phyloP scores from a whole-genome alignment of 2,888 invertebrate genomes.

The Trichogramma dendrolimi region DNA sequence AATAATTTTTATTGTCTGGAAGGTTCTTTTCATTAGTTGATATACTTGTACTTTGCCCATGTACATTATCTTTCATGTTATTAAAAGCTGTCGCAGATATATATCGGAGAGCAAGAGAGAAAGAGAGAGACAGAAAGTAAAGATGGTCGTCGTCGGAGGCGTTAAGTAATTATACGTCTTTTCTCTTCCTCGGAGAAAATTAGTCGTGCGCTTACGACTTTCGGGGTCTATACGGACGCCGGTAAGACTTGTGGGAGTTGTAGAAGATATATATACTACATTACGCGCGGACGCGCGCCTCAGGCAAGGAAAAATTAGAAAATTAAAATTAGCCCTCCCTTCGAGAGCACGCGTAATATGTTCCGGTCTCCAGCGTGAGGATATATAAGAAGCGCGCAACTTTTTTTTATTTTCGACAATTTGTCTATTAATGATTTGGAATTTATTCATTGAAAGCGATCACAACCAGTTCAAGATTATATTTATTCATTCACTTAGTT shows the following conservation, averaged over 20 bases:
- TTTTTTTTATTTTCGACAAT: no score
- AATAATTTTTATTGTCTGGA: no score
- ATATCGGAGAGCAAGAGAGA: conserved; percentile 32
- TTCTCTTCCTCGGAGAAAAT: conserved; percentile 51
- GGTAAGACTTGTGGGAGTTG: conserved; percentile 20
- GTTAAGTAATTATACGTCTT: conserved; percentile 53
- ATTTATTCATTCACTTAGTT: no score
- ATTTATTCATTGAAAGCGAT: no score
- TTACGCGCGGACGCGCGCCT: conserved; percentile 19
- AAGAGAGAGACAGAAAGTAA: conserved; percentile 4
- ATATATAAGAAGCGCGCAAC: no score
- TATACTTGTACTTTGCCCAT: no score
- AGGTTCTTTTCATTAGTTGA: no score
- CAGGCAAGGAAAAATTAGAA: conserved; percentile 49
- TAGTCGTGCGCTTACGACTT: conserved; percentile 36
- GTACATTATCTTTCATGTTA: conserved; percentile 43
- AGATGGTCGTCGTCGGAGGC: conserved; percentile 41
- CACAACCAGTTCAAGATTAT: no score
- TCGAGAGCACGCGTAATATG: conserved; percentile 35
- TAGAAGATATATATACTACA: neutral
- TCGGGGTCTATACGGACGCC: conserved; percentile 11
- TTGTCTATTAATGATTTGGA: no score
- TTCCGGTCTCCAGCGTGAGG: no score
- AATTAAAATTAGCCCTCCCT: conserved; percentile 50
- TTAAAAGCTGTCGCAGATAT: conserved; percentile 34